Evolutionary conservation across 2,113 vertebrate species (phyloP), one percentile per base, ranked within the genome.

Genomic region (Glareola pratincola): DNA sequence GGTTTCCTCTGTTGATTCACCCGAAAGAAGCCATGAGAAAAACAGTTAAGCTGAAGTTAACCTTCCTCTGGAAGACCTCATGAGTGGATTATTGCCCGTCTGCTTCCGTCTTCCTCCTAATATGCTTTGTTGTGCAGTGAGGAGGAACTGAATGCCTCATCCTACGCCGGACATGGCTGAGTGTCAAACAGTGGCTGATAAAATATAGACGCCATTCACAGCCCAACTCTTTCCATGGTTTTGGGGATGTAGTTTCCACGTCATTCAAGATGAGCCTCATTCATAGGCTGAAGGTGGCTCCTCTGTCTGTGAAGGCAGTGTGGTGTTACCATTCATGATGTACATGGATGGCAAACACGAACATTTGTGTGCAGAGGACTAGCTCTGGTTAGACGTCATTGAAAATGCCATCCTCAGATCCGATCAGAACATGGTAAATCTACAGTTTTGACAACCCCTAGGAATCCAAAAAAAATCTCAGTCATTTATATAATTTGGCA

Each of bases 1-100:
- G 10, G 16, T 51, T 86, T 92, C 71, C 81, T 60, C 77, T 87
- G 54, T 39, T 91, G 85, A 75, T 86, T 93, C 85, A 88, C 67
- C 27, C 30, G 24, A 57, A 75, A 60, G 66, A 81, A 91, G 45
- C 24, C 14, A 41, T 17, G 29, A 88, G 90, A 59, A 74, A 69
- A 59, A 66, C 18, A 71, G 66, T 48, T 59, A 36, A 56, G 23
- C 16, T 71, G 62, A 64, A 64, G 50, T 39, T 77, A 78, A 27
- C 50, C 41, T 69, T 79, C 64, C 82, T 50, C 76, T 85, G 50
- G 84, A 89, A 66, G 67, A 51, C 45, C 80, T 83, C 50, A 20
- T 24, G 36, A 74, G 60, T 34, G 67, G 56, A 62, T 88, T 71
- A 71, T 12, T 95, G 84, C 75, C 56, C 71, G 66, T 41, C 91